Conservation (phyloP, 1,140 invertebrate genomes). For the Cherax quadricarinatus region DNA sequence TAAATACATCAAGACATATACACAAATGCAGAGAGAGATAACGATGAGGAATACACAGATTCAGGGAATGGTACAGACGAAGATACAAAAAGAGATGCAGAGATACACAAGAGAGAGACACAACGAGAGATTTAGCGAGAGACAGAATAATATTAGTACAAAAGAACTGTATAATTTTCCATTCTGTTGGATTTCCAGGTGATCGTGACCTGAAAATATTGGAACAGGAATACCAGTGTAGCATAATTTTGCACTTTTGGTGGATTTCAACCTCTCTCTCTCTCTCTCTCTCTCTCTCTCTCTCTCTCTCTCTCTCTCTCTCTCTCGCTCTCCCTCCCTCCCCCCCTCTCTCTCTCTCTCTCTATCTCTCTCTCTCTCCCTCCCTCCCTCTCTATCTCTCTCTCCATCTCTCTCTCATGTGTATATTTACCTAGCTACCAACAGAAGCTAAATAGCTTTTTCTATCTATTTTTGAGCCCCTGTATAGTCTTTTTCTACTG, state of each 20-base stretch:
- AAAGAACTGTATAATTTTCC: too few relatives aligned
- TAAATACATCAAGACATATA: too few relatives aligned
- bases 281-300: not conserved
- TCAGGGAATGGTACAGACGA: too few relatives aligned
- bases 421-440: not conserved
- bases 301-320: slow-evolving; percentile 24
- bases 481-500: too few relatives aligned
- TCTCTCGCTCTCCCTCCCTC: not conserved
- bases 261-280: not conserved
- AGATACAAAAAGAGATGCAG: too few relatives aligned
- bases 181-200: too few relatives aligned
- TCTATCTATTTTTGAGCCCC: not conserved
- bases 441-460: not conserved
- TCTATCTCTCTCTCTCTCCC: slow-evolving; percentile 5
- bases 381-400: not conserved
- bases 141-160: too few relatives aligned
- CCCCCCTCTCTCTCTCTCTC: not conserved
- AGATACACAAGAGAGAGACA: too few relatives aligned
- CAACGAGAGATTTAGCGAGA: too few relatives aligned
- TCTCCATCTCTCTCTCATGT: not conserved
- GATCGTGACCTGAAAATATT: too few relatives aligned
- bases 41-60: too few relatives aligned
- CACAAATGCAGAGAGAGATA: too few relatives aligned
- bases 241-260: not conserved
- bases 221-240: not conserved